Evolutionary conservation across 2,113 vertebrate species (phyloP).

Genomic region (Urocynchramus pylzowi): DNA sequence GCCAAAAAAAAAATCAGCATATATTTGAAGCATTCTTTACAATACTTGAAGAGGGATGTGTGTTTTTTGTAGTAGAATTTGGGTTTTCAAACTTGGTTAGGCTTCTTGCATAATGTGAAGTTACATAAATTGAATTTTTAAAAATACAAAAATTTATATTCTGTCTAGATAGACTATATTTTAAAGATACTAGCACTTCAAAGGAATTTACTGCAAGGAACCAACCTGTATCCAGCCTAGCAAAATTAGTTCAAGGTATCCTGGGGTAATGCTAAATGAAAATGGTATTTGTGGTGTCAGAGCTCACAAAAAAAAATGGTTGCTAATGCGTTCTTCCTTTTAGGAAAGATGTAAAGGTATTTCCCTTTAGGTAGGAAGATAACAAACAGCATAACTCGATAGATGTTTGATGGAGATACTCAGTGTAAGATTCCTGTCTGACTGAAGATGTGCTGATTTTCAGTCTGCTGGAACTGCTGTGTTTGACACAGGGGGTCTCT

Average conservation of each 20-base stretch:
- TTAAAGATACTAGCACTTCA: slow-evolving; percentile 70
- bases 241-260: slow-evolving; percentile 66
- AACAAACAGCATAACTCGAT: neutral
- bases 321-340: neutral
- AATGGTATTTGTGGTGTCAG: neutral
- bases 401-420: neutral
- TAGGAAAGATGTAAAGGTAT: neutral
- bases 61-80: slow-evolving; percentile 15
- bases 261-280: slow-evolving; percentile 61
- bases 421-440: neutral
- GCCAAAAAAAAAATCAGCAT: neutral
- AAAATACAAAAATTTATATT: slow-evolving; percentile 62
- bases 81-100: slow-evolving; percentile 15
- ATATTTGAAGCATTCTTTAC: slow-evolving; percentile 1
- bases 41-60: neutral
- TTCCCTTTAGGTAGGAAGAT: neutral
- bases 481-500: neutral
- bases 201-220: slow-evolving; percentile 59
- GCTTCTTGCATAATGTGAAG: slow-evolving; percentile 59
- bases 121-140: slow-evolving; percentile 66
- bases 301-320: neutral
- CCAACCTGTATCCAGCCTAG: slow-evolving; percentile 27
- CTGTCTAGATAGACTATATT: slow-evolving; percentile 55
- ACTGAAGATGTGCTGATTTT: neutral
- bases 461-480: neutral